Conservation (phyloP, 2,888 invertebrate genomes). For the Agrotis ipsilon region DNA sequence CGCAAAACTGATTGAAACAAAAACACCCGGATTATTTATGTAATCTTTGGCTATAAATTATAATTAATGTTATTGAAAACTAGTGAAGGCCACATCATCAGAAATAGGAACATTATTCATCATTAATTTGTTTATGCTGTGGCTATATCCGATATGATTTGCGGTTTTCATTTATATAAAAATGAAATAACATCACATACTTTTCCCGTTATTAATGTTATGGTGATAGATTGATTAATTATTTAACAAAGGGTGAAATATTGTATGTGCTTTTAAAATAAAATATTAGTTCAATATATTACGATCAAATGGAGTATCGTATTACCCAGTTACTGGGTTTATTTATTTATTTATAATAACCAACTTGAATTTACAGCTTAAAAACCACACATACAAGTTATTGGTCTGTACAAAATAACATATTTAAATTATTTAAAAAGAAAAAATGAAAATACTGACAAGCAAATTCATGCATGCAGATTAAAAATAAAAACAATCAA, state of each 20-base stretch:
- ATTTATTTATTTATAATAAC: too few relatives aligned
- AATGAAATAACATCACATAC: not conserved
- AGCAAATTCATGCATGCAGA: too few relatives aligned
- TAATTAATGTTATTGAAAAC: conserved; percentile 16
- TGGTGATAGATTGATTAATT: not conserved
- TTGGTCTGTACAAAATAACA: too few relatives aligned
- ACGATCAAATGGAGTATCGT: too few relatives aligned
- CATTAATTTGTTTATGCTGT: conserved; percentile 13
- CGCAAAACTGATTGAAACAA: conserved; percentile 2
- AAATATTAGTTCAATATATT: not conserved
- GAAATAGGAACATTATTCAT: conserved; percentile 9
- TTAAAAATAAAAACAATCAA: too few relatives aligned
- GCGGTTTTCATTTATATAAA: not conserved
- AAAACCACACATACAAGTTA: too few relatives aligned
- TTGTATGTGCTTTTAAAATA: not conserved
- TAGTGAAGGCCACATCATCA: conserved; percentile 16
- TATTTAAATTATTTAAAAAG: too few relatives aligned
- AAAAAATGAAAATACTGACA: too few relatives aligned
- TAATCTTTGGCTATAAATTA: conserved; percentile 20
- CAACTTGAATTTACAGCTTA: too few relatives aligned
- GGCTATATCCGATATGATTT: not conserved
- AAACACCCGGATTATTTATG: conserved; percentile 3
- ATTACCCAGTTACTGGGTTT: too few relatives aligned
- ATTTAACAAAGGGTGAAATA: not conserved
- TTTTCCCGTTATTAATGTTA: not conserved